Evolutionary conservation across 2,888 invertebrate species (phyloP), one percentile per base, ranked within the genome.

Genomic region (Rhaphigaster nebulosa): DNA sequence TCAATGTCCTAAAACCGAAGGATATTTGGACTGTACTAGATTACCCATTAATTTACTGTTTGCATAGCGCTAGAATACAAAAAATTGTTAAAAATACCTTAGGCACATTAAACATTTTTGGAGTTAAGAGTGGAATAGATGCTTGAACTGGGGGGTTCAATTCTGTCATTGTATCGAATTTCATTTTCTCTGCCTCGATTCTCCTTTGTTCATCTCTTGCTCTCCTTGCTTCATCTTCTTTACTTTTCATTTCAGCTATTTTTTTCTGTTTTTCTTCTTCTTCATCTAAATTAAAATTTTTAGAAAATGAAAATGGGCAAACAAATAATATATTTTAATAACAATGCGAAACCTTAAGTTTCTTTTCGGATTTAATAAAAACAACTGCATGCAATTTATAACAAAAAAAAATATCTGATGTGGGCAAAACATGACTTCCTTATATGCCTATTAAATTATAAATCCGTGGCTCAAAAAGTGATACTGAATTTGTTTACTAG

Each of bases 101-200:
- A 10, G 56, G 56, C 20, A 89, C 50, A 52, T 76, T 89, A 34
- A 89, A 50, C 70, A 89, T 70, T 70, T 41, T 89, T 13, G 89
- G 89, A n/a, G 88, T 88, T 23, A 89, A 12, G 5, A 76, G 4
- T n/a, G 88, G 88, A 41, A 88, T 88, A 15, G 65, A 60, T 20
- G 88, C 88, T n/a, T 88, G 88, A n/a, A 88, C 88, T n/a, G 89
- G 89, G 34, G 89, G 89, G 76, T 89, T 89, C 23, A 89, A 29
- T 50, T 76, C 76, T 29, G 38, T 88, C 38, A 88, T 65, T n/a
- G 70, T 29, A 76, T 70, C 65, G 20, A 89, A 89, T 89, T 89
- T 89, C 70, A 89, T 50, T 89, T 89, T 89, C 70, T 89, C 89
- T 45, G 89, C 89, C 23, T 89, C 89, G 6, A 41, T 89, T 29